A percentile compares a stretch with the other conserved stretches of the same genome.
These are phyloP conservation scores for Pemphigus obesinymphae DNA, from an alignment of 1,140 invertebrate genomes.

Conservation along the genomic window DNA sequence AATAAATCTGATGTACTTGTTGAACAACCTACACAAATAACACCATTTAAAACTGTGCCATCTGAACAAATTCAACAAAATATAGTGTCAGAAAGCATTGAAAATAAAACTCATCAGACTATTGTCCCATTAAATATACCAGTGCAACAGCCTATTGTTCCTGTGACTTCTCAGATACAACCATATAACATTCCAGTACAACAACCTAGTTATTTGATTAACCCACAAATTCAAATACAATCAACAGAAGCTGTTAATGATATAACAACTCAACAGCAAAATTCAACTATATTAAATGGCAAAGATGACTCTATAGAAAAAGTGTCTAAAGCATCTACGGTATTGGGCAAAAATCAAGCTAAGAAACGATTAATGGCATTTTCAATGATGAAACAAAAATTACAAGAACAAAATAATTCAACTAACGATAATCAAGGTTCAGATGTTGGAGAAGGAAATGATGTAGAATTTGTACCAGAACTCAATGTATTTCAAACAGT, in stretches of 20 bases:
- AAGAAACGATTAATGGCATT: slow-evolving; percentile 51
- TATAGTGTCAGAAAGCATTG: not conserved
- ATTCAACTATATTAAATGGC: not conserved
- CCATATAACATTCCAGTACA: not conserved
- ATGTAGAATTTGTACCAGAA: slow-evolving; percentile 9
- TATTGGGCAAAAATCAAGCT: slow-evolving; percentile 49
- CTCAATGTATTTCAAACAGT: slow-evolving; percentile 13
- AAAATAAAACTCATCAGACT: not conserved
- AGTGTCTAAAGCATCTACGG: not conserved
- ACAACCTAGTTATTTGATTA: not conserved
- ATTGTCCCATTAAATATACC: not conserved
- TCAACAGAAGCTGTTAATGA: not conserved
- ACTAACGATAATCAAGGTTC: slow-evolving; percentile 27
- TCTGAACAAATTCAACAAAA: not conserved
- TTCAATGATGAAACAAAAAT: slow-evolving; percentile 49
- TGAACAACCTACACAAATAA: not conserved
- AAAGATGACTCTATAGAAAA: slow-evolving; percentile 24
- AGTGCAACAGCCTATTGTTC: not conserved
- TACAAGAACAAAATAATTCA: slow-evolving; percentile 37
- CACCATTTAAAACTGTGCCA: not conserved
- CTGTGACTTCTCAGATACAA: not conserved
- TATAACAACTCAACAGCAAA: not conserved
- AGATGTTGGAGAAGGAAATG: slow-evolving; percentile 27
- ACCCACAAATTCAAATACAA: slow-evolving; percentile 4
- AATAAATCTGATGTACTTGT: not conserved